phyloP scores from a whole-genome alignment of 2,888 invertebrate genomes.

The Catocala nupta region DNA sequence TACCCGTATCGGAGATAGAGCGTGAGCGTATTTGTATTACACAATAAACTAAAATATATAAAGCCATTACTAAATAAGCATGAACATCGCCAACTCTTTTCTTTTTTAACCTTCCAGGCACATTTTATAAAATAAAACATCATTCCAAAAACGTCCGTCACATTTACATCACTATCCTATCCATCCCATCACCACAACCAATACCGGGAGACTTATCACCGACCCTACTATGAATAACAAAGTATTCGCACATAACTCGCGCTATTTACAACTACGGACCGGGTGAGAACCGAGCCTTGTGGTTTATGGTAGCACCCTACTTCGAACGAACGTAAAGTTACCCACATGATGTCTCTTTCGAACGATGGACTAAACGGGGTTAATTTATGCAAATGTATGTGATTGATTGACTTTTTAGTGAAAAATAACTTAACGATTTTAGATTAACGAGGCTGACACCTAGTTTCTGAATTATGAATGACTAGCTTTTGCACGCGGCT shows the following conservation, averaged over 20 bases:
- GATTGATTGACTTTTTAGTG: background rate
- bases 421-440: too few relatives aligned
- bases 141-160: background rate
- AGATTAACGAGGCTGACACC: too few relatives aligned
- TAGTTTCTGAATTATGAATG: too few relatives aligned
- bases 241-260: conserved; percentile 30
- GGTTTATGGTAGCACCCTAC: conserved; percentile 36
- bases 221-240: conserved; percentile 47
- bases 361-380: background rate
- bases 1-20: too few relatives aligned
- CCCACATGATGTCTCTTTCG: conserved; percentile 10
- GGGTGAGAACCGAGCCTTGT: conserved; percentile 35
- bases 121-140: conserved; percentile 1
- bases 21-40: too few relatives aligned
- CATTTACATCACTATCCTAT: conserved; percentile 1
- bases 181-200: conserved; percentile 24
- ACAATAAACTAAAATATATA: too few relatives aligned
- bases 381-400: background rate
- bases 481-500: too few relatives aligned
- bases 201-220: conserved; percentile 29
- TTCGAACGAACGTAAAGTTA: conserved; percentile 8
- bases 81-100: too few relatives aligned
- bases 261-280: conserved; percentile 24
- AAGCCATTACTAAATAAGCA: too few relatives aligned
- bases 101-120: too few relatives aligned